Conservation (phyloP, 2,113 vertebrate species). For the Poeciliopsis retropinna region DNA sequence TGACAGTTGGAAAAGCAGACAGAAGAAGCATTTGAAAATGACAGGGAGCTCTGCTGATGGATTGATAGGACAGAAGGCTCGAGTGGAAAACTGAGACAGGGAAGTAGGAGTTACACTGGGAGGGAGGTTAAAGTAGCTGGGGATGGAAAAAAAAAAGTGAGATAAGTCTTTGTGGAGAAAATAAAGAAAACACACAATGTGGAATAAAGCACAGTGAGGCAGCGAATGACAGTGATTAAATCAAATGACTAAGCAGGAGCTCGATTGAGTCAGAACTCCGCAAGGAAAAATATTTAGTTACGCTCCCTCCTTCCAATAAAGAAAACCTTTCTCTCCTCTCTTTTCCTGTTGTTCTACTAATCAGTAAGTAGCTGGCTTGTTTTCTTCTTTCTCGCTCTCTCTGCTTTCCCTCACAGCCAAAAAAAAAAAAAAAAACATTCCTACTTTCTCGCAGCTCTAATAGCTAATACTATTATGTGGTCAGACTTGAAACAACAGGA, state of each 20-base stretch:
- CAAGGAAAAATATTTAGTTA: slow-evolving; percentile 53
- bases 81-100: slow-evolving; percentile 11
- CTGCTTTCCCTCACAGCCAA: neutral
- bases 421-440: neutral
- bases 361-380: slow-evolving; percentile 28
- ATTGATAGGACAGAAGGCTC: slow-evolving; percentile 56
- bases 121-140: slow-evolving; percentile 4
- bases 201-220: slow-evolving; percentile 45
- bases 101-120: slow-evolving; percentile 16
- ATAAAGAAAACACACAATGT: slow-evolving; percentile 28
- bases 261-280: slow-evolving; percentile 55
- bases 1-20: slow-evolving; percentile 69
- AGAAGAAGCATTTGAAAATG: slow-evolving; percentile 54
- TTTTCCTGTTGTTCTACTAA: slow-evolving; percentile 34
- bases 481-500: slow-evolving; percentile 45
- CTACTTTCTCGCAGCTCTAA: slow-evolving; percentile 29
- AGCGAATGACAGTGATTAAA: slow-evolving; percentile 41
- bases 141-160: slow-evolving; percentile 2
- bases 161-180: slow-evolving; percentile 21
- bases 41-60: slow-evolving; percentile 50
- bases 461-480: slow-evolving; percentile 37
- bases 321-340: slow-evolving; percentile 13
- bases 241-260: slow-evolving; percentile 58
- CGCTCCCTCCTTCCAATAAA: slow-evolving; percentile 39
- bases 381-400: slow-evolving; percentile 9